Evolutionary conservation across 2,888 invertebrate species (phyloP).

Genomic region (Phyto melanocephala): DNA sequence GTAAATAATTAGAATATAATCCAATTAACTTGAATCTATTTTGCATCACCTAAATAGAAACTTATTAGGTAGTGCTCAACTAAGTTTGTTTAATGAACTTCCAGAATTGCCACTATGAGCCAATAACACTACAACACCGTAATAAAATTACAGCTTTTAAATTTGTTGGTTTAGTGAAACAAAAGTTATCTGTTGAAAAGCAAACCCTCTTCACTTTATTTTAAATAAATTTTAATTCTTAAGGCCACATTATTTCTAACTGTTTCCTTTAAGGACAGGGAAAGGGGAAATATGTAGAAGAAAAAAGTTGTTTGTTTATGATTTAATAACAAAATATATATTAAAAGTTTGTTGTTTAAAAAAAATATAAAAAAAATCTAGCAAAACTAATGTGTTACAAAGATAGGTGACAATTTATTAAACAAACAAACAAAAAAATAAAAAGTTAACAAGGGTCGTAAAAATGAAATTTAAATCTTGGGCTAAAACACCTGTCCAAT

Average conservation of each 20-base stretch:
- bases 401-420: constrained; percentile 26
- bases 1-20: too few species aligned
- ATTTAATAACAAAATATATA: constrained; percentile 31
- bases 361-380: neutral
- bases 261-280: neutral
- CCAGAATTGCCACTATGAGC: neutral
- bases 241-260: constrained; percentile 15
- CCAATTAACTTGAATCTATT: too few species aligned
- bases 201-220: constrained; percentile 18
- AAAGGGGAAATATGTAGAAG: neutral
- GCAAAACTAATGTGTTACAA: neutral
- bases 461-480: neutral
- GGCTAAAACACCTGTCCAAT: neutral
- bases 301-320: constrained; percentile 25
- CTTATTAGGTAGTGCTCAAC: too few species aligned
- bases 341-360: constrained; percentile 30
- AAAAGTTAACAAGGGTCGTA: neutral
- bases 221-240: constrained; percentile 12
- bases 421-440: constrained; percentile 8
- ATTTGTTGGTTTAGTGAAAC: neutral
- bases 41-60: too few species aligned
- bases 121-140: constrained; percentile 66
- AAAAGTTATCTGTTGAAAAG: neutral
- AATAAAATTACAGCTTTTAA: neutral
- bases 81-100: too few species aligned